Evolutionary conservation across 2,113 vertebrate species (phyloP).

Genomic region (Bostrychus sinensis): DNA sequence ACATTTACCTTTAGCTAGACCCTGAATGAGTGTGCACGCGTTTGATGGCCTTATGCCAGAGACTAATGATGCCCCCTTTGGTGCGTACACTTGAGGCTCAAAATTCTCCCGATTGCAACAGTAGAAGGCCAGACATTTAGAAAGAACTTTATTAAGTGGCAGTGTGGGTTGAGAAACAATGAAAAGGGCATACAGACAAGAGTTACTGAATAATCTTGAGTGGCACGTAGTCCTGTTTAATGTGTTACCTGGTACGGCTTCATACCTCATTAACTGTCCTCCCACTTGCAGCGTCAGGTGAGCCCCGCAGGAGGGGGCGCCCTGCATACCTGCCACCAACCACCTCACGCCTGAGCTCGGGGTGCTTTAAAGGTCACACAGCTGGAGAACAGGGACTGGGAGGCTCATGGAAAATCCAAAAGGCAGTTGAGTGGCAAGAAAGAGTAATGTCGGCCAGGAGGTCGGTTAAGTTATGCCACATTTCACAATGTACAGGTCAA

Average conservation of each 20-base stretch:
- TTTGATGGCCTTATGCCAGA: conserved; percentile 49
- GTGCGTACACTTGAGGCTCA: conserved; percentile 29
- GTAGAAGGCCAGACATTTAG: background rate
- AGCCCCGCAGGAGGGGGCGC: conserved; percentile 9
- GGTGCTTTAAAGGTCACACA: conserved; percentile 60
- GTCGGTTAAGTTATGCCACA: background rate
- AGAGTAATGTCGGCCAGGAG: conserved; percentile 3
- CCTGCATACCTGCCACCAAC: background rate
- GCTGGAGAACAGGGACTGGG: conserved; percentile 34
- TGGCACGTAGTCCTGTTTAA: conserved; percentile 33
- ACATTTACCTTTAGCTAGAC: conserved; percentile 59
- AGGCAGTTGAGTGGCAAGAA: conserved; percentile 5
- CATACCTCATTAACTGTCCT: conserved; percentile 50
- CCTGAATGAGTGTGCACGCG: conserved; percentile 28
- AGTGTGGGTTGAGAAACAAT: background rate
- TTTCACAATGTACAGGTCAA: background rate
- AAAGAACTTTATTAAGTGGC: background rate
- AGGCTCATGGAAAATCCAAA: conserved; percentile 28
- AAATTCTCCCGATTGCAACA: conserved; percentile 29
- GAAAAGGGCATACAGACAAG: conserved; percentile 6
- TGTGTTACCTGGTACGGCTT: conserved; percentile 56
- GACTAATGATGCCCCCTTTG: conserved; percentile 61
- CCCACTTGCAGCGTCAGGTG: conserved; percentile 5
- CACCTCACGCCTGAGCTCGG: conserved; percentile 37
- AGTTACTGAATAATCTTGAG: conserved; percentile 12